These are phyloP conservation scores for Hypotaenidia okinawae DNA, from an alignment of 2,797 vertebrate species.

Conservation along the genomic window DNA sequence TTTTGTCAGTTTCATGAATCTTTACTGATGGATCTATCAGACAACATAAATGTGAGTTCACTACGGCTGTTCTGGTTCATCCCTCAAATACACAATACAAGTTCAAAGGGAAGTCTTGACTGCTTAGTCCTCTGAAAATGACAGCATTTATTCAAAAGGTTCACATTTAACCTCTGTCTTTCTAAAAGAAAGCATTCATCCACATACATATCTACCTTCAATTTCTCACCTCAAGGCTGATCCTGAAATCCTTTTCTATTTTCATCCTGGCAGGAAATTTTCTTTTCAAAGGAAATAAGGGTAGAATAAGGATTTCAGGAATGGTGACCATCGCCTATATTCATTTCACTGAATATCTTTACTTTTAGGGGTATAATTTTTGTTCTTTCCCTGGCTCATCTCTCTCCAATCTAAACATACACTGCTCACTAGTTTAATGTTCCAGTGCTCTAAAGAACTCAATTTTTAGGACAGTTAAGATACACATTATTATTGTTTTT, in stretches of 20 bases:
- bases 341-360: not conserved
- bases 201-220: rapidly evolving
- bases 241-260: not conserved
- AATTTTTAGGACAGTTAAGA: not conserved
- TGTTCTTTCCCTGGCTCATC: not conserved
- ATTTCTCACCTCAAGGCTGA: not conserved
- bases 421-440: not conserved
- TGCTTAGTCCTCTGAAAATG: not conserved
- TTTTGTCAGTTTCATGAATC: not conserved
- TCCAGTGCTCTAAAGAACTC: not conserved
- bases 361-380: not conserved
- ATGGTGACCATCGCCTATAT: not conserved
- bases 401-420: not conserved
- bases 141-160: not conserved
- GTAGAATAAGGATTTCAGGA: not conserved
- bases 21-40: not conserved
- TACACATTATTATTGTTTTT: not conserved
- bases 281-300: not conserved
- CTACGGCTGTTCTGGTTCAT: not conserved
- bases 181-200: not conserved
- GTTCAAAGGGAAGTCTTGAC: not conserved
- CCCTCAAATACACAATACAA: not conserved
- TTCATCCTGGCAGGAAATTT: not conserved
- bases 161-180: not conserved
- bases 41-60: not conserved